Percentiles rank a stretch among this genome's conserved stretches.
Evolutionary conservation across 1,140 invertebrate genomes (phyloP).

Genomic region (Drosophila lacteicornis): DNA sequence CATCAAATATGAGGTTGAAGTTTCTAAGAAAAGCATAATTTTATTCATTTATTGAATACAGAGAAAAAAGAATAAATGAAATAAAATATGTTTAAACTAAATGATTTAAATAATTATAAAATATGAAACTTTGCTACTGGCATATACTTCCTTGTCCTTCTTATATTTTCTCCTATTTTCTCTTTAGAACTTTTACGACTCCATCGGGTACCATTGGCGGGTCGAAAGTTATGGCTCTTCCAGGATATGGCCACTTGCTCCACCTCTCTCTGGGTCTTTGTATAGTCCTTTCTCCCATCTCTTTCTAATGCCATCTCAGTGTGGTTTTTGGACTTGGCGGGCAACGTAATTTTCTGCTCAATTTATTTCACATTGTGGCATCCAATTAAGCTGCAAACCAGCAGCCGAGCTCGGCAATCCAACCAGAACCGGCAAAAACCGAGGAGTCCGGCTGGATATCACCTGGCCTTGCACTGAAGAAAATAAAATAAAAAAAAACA

Average conservation of each 20-base stretch:
- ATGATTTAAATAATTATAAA: background rate
- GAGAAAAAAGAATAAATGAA: no score
- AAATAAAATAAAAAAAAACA: background rate
- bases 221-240: conserved; percentile 40
- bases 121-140: no score
- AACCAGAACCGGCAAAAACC: conserved; percentile 21
- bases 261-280: background rate
- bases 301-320: conserved; percentile 49
- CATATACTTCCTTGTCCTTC: background rate
- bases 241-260: background rate
- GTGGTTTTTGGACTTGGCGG: conserved; percentile 77
- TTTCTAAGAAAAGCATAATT: no score
- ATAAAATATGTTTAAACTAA: no score
- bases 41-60: no score
- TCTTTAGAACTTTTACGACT: conserved; percentile 53
- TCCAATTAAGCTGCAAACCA: conserved; percentile 84
- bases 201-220: conserved; percentile 61
- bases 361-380: conserved; percentile 85
- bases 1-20: no score
- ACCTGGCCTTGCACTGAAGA: conserved; percentile 19
- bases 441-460: conserved; percentile 5
- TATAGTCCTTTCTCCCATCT: background rate
- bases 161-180: background rate
- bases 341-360: conserved; percentile 85
- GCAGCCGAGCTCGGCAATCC: conserved; percentile 29